Evolutionary conservation across 2,113 vertebrate species (phyloP).

Genomic region (Hippocampus abdominalis): DNA sequence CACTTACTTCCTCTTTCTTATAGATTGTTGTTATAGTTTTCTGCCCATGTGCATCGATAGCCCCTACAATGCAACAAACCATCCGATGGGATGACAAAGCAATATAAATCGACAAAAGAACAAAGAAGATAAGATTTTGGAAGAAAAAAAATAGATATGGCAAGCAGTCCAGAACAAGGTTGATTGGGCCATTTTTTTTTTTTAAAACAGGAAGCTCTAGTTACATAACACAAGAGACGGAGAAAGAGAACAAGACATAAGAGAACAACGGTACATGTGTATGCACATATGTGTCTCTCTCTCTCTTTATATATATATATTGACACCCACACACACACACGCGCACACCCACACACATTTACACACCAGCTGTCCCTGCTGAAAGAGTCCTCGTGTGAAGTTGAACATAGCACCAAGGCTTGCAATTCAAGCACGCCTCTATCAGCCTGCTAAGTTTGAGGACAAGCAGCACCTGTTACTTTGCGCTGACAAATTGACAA

Average conservation of each 20-base stretch:
- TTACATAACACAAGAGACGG: slow-evolving; percentile 44
- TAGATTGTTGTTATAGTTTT: not conserved
- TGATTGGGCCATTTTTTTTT: slow-evolving; percentile 27
- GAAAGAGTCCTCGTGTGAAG: not conserved
- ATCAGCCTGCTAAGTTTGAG: slow-evolving; percentile 29
- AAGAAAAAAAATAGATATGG: not conserved
- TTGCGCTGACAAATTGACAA: slow-evolving; percentile 39
- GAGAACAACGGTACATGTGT: too few relatives aligned
- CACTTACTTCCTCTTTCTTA: slow-evolving; percentile 74
- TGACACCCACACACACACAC: too few relatives aligned
- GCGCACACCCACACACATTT: not conserved
- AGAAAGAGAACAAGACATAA: slow-evolving; percentile 18
- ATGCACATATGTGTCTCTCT: too few relatives aligned
- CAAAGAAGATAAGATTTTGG: not conserved
- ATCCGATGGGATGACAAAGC: not conserved
- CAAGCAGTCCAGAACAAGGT: not conserved
- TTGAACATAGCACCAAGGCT: slow-evolving; percentile 23
- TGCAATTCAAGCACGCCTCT: slow-evolving; percentile 25
- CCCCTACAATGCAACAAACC: not conserved
- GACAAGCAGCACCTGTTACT: slow-evolving; percentile 57
- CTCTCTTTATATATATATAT: too few relatives aligned
- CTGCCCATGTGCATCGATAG: not conserved
- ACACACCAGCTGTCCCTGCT: slow-evolving; percentile 26
- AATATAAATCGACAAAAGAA: not conserved
- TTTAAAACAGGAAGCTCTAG: slow-evolving; percentile 60